Percentiles rank a stretch among this genome's conserved stretches.
These are phyloP conservation scores for Drosophila melanogaster DNA, from an alignment of 1,140 invertebrate species.

Conservation along the genomic window DNA sequence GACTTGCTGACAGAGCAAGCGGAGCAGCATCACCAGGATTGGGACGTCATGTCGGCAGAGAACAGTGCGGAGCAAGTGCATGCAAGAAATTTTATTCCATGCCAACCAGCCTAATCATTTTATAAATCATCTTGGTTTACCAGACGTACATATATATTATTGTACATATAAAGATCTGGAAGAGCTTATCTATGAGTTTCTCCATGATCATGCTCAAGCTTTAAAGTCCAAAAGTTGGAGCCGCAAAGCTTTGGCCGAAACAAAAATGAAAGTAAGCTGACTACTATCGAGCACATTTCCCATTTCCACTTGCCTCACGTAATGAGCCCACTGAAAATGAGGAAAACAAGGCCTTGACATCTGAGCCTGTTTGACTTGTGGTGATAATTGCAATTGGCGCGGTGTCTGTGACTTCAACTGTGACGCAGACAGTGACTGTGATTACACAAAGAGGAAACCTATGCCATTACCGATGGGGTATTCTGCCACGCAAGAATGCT, in stretches of 20 bases:
- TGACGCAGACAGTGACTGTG: conserved; percentile 39
- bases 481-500: too few species aligned
- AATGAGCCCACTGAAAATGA: conserved; percentile 55
- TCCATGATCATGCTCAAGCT: not conserved
- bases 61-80: conserved; percentile 8
- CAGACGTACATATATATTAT: too few species aligned
- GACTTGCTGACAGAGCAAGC: conserved; percentile 45
- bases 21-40: conserved; percentile 10
- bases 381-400: conserved; percentile 12
- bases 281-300: conserved; percentile 33
- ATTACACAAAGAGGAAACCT: conserved; percentile 3
- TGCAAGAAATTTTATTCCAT: not conserved
- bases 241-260: not conserved
- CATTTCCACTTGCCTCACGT: conserved; percentile 37
- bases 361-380: conserved; percentile 53
- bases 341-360: conserved; percentile 64
- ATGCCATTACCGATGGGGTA: too few species aligned
- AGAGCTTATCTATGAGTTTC: not conserved
- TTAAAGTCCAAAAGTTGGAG: not conserved
- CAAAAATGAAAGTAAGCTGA: conserved; percentile 68
- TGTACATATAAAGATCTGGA: not conserved
- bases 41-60: conserved; percentile 10
- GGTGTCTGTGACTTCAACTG: conserved; percentile 24
- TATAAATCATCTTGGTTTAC: too few species aligned
- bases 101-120: too few species aligned